phyloP scores from a whole-genome alignment of 1,140 invertebrate genomes.

The Cecropterus lyciades region DNA sequence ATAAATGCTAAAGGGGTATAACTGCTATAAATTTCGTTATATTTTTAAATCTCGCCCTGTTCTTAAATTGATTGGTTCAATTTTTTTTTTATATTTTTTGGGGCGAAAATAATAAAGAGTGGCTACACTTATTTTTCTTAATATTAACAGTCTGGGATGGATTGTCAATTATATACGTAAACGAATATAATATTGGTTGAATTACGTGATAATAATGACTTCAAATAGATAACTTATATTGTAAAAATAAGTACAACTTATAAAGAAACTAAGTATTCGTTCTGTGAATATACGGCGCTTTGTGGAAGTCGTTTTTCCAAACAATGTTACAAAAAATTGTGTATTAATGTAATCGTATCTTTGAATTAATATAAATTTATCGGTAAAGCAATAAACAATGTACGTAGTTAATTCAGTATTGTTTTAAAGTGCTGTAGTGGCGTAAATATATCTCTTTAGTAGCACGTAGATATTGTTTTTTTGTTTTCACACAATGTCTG shows the following conservation, averaged over 20 bases:
- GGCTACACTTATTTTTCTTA: slow-evolving; percentile 4
- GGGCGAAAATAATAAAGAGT: not conserved
- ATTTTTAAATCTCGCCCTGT: too few relatives aligned
- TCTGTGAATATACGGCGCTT: not conserved
- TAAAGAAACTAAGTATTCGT: slow-evolving; percentile 10
- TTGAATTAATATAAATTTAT: not conserved
- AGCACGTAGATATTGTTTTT: too few relatives aligned
- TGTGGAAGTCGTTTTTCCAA: not conserved
- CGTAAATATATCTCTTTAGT: too few relatives aligned
- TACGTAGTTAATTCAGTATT: too few relatives aligned
- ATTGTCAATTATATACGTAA: slow-evolving; percentile 36
- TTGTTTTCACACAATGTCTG: too few relatives aligned
- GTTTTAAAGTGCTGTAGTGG: too few relatives aligned
- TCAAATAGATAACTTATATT: slow-evolving; percentile 7
- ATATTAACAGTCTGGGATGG: slow-evolving; percentile 36
- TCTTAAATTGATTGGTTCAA: too few relatives aligned
- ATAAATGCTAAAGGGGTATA: too few relatives aligned
- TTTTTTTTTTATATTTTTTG: not conserved
- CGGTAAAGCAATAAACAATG: not conserved
- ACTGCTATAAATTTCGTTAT: too few relatives aligned
- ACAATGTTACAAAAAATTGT: not conserved
- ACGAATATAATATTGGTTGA: not conserved
- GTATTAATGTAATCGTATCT: too few relatives aligned
- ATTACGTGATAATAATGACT: not conserved
- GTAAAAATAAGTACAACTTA: slow-evolving; percentile 19